These are phyloP conservation scores for Aphodius sticticus DNA, from an alignment of 2,888 invertebrate genomes.

Conservation along the genomic window DNA sequence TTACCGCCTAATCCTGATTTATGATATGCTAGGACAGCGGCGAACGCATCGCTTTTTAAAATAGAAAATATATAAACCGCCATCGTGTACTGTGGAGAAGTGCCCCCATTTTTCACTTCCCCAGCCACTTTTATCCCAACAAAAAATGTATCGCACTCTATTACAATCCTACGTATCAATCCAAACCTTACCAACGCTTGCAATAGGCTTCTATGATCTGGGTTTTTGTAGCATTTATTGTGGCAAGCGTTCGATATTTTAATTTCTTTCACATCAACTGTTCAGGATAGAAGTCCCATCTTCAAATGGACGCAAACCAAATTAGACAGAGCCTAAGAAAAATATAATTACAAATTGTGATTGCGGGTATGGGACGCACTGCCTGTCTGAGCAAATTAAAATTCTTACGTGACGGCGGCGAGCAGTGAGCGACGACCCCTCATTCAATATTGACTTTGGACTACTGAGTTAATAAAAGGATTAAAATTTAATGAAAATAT, in stretches of 20 bases:
- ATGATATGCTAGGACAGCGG: slow-evolving; percentile 46
- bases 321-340: background rate
- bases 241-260: too few species aligned
- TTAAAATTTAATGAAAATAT: slow-evolving; percentile 54
- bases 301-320: background rate
- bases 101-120: slow-evolving; percentile 53
- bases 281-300: background rate
- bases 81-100: slow-evolving; percentile 46
- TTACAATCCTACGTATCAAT: slow-evolving; percentile 10
- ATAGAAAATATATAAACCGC: slow-evolving; percentile 52
- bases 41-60: slow-evolving; percentile 49
- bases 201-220: background rate
- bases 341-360: background rate
- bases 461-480: slow-evolving; percentile 49
- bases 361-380: background rate
- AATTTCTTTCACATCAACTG: background rate
- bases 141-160: slow-evolving; percentile 8
- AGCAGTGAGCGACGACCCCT: slow-evolving; percentile 33
- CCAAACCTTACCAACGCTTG: too few species aligned
- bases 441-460: slow-evolving; percentile 44
- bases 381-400: slow-evolving; percentile 38
- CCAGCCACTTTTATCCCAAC: slow-evolving; percentile 6
- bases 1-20: slow-evolving; percentile 54
- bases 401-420: slow-evolving; percentile 38
- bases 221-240: too few species aligned